Percentiles rank a stretch among this genome's conserved stretches.
Evolutionary conservation across 1,140 invertebrate species (phyloP).

Genomic region (Bathynomus jamesi): DNA sequence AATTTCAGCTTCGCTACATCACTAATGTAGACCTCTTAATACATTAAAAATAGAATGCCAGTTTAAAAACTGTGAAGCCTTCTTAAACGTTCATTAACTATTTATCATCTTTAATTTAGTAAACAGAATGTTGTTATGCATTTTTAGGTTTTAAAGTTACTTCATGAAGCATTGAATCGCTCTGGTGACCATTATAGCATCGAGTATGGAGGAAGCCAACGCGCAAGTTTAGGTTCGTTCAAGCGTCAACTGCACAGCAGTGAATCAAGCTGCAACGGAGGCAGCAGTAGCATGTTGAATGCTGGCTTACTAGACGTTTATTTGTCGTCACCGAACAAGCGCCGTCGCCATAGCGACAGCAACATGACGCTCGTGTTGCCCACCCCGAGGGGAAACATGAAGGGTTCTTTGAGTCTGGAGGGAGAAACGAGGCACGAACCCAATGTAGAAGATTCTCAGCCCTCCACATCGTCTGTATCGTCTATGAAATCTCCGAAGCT

Average conservation of each 20-base stretch:
- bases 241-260: constrained; percentile 25
- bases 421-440: constrained; percentile 25
- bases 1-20: no score
- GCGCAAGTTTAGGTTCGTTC: constrained; percentile 24
- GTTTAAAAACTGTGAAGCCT: no score
- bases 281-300: constrained; percentile 23
- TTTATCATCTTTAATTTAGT: no score
- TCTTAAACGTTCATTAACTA: no score
- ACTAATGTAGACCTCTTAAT: no score
- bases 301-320: constrained; percentile 26
- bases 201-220: constrained; percentile 29
- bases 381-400: constrained; percentile 33
- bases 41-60: no score
- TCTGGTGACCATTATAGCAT: constrained; percentile 36
- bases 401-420: constrained; percentile 33
- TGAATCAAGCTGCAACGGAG: constrained; percentile 9
- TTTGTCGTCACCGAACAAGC: constrained; percentile 24
- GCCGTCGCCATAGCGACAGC: constrained; percentile 32
- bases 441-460: constrained; percentile 4
- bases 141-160: constrained; percentile 28
- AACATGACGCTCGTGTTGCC: constrained; percentile 32
- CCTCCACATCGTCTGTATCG: constrained; percentile 7
- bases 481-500: constrained; percentile 9
- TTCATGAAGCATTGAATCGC: constrained; percentile 34
- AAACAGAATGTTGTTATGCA: no score